Base-by-base conservation (phyloP, 2,113 vertebrate genomes). In the Catharus bicknelli region DNA sequence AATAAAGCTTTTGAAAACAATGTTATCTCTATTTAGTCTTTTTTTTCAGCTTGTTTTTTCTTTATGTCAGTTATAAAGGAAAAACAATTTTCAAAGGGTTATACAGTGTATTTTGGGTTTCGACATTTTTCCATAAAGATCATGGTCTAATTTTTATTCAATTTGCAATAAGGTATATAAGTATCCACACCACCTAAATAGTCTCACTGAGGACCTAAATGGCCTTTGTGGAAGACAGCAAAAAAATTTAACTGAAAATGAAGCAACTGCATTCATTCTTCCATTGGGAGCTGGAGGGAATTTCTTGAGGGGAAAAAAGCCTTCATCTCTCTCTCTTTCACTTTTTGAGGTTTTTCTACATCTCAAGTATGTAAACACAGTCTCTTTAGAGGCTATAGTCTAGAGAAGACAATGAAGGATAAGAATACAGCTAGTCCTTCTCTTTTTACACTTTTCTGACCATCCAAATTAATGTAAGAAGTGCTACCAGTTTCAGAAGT, bases 161-260 rank as follows among this genome's bases (percentile, higher is more conserved):
- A 18, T 53, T 61, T 62, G 7, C 21, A 53, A 8, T 43, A 64
- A 69, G 43, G 12, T 43, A 10, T 30, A 48, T 0, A 2, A 57
- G 15, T 36, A 86, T 2, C 2, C 10, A 43, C 0, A 0, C 53
- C 8, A 76, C 22, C 16, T 32, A 79, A 82, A 63, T 2, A 15
- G 45, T 55, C 11, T 83, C 7, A 30, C 5, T 79, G 29, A 54
- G 16, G 19, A 68, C 9, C 25, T 72, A 40, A 59, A 50, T 20
- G 2, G 16, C 4, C 26, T 53, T 54, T 53, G 16, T 29, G 13
- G 14, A 78, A 29, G 8, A 54, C 5, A 29, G 17, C 1, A 66
- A 66, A 8, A 9, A 26, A 13, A 21, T 3, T 14, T 54, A 30
- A 42, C 25, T 27, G 38, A 58, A 77, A 58, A 69, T 42, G 6